Percentiles rank a stretch among this genome's conserved stretches.
phyloP scores from a whole-genome alignment of 2,113 vertebrate species.

The Peromyscus maniculatus region DNA sequence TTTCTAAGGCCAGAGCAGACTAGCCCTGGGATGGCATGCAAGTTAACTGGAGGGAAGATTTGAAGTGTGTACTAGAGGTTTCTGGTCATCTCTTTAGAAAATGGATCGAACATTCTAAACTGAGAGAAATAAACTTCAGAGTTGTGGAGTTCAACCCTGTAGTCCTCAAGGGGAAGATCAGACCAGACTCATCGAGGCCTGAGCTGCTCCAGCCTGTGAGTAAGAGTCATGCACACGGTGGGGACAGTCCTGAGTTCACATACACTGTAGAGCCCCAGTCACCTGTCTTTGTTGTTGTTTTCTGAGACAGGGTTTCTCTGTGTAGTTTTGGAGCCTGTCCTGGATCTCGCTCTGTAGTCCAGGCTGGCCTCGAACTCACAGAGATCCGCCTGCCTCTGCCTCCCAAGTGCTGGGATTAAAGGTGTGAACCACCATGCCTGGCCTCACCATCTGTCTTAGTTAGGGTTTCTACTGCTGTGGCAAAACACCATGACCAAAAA shows the following conservation, averaged over 20 bases:
- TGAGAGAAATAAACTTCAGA: slow-evolving; percentile 94
- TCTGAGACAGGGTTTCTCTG: too few relatives aligned
- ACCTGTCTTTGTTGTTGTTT: too few relatives aligned
- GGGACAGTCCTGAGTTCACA: background rate
- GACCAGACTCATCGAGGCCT: slow-evolving; percentile 94
- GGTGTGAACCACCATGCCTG: too few relatives aligned
- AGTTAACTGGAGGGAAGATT: background rate
- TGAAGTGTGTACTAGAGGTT: background rate
- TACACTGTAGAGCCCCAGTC: fast-evolving
- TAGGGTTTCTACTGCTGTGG: background rate
- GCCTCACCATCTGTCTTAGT: background rate
- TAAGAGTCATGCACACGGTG: background rate
- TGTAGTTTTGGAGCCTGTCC: too few relatives aligned
- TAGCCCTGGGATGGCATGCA: background rate
- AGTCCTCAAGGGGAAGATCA: slow-evolving; percentile 95
- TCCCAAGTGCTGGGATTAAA: too few relatives aligned
- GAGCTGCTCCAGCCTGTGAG: slow-evolving; percentile 98
- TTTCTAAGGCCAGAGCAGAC: background rate
- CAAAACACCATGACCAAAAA: background rate
- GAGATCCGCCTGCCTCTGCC: too few relatives aligned
- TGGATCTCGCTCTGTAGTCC: too few relatives aligned
- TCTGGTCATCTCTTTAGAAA: slow-evolving; percentile 86
- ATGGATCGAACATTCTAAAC: slow-evolving; percentile 94
- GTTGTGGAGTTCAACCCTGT: slow-evolving; percentile 96
- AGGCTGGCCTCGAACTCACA: too few relatives aligned